Evolutionary conservation across 2,888 invertebrate genomes (phyloP).

Genomic region (Sphaerophoria rueppellii): DNA sequence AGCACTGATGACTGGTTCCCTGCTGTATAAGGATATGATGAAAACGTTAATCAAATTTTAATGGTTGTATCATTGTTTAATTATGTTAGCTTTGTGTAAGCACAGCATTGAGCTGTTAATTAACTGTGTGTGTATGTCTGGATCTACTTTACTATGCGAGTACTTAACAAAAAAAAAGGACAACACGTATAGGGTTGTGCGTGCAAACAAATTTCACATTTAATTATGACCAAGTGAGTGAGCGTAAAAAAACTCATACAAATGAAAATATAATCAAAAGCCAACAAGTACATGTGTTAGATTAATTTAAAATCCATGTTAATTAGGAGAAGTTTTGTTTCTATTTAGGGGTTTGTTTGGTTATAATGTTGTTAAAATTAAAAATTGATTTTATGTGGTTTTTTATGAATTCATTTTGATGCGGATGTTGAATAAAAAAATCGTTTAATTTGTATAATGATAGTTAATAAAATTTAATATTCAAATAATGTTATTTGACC

Average conservation of each 20-base stretch:
- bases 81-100: constrained; percentile 68
- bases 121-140: constrained; percentile 33
- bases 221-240: constrained; percentile 33
- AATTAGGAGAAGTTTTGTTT: constrained; percentile 15
- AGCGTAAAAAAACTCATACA: constrained; percentile 1
- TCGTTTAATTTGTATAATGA: too few species aligned
- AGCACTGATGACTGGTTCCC: background rate
- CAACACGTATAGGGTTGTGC: background rate
- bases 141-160: too few species aligned
- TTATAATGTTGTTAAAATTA: constrained; percentile 9
- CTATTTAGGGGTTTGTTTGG: background rate
- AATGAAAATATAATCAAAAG: constrained; percentile 23
- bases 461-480: too few species aligned
- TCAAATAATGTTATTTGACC: too few species aligned
- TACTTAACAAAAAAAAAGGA: too few species aligned
- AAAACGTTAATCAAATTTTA: constrained; percentile 70
- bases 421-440: background rate
- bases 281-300: constrained; percentile 27
- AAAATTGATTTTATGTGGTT: background rate
- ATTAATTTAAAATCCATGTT: constrained; percentile 36
- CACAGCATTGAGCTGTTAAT: constrained; percentile 67
- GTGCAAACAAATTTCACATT: constrained; percentile 37
- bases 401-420: background rate
- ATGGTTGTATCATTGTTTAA: constrained; percentile 72
- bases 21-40: constrained; percentile 16